Evolutionary conservation across 1,140 invertebrate species (phyloP).

Genomic region (Drosophila pseudoobscura): DNA sequence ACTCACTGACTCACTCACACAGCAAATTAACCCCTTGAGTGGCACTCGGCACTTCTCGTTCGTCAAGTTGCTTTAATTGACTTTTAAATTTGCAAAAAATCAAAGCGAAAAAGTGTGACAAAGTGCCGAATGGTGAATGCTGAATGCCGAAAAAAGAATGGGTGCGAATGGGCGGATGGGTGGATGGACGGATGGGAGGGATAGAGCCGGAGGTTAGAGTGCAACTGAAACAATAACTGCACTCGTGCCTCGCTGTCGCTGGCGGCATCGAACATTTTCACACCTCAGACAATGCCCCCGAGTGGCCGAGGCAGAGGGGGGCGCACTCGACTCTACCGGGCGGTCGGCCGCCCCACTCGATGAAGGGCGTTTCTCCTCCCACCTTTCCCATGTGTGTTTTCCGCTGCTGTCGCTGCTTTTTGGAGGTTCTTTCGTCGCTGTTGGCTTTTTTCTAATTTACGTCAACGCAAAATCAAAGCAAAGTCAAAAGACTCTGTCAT

Average conservation of each 20-base stretch:
- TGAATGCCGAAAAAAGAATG: conserved; percentile 23
- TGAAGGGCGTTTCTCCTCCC: conserved; percentile 23
- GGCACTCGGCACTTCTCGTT: conserved; percentile 65
- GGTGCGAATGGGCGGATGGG: neutral
- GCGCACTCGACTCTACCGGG: conserved; percentile 11
- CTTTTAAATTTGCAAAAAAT: conserved; percentile 78
- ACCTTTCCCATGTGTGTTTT: neutral
- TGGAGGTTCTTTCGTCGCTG: neutral
- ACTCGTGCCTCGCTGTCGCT: conserved; percentile 51
- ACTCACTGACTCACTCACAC: conserved; percentile 18
- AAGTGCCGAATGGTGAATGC: conserved; percentile 48
- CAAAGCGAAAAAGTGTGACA: conserved; percentile 70
- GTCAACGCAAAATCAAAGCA: conserved; percentile 77
- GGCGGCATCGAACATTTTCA: conserved; percentile 61
- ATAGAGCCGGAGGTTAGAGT: conserved; percentile 19
- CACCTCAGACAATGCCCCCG: conserved; percentile 73
- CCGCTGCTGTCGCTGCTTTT: no score
- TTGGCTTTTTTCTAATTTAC: conserved; percentile 55
- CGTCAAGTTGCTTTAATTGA: conserved; percentile 80
- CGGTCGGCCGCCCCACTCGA: conserved; percentile 25
- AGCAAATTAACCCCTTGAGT: conserved; percentile 78
- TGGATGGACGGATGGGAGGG: neutral
- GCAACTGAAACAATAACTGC: conserved; percentile 66
- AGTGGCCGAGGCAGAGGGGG: conserved; percentile 34
- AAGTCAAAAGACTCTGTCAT: conserved; percentile 63